Evolutionary conservation across 2,113 vertebrate genomes (phyloP), one percentile per base, ranked within the genome.

Genomic region (Anarhynchus alexandrinus): DNA sequence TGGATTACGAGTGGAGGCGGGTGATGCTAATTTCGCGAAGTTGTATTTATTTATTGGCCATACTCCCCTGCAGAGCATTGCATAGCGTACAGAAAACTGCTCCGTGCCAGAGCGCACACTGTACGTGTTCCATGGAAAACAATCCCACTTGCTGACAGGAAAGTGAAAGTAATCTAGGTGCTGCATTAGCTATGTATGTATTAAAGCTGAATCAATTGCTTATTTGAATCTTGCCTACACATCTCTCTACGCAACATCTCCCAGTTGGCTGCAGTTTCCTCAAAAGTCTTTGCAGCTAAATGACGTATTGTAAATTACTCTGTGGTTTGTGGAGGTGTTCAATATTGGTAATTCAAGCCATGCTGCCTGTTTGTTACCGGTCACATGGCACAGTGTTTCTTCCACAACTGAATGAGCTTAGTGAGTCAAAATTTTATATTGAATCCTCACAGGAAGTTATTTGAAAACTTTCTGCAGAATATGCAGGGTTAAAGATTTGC

Each of bases 301-400:
- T 70, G 89, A 69, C 5, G 0, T 82, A 58, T 43, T 76, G 36
- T 71, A 80, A 94, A 82, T 85, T 54, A 70, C 65, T 76, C 43
- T 84, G 77, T 82, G 81, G 81, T 73, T 94, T 95, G 70, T 77
- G 91, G 91, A 95, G 87, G 90, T 93, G 84, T 74, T 94, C 84
- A 34, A 0, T 77, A 76, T 45, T 52, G 70, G 61, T 52, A 91
- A 94, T 49, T 82, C 49, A 64, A 92, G 43, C 43, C 7, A 3
- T 11, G 64, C 34, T 52, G 64, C 40, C 82, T 71, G 51, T 70
- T 93, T 91, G 40, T 79, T 93, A 51, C 42, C 57, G 76, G 58
- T 90, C 84, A 82, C 5, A 4, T 78, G 72, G 61, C 76, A 74
- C 36, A 22, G 36, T 71, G 94, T 90, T 66, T 49, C 40, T 88